Percentiles rank a stretch among this genome's conserved stretches.
Evolutionary conservation across 2,113 vertebrate genomes (phyloP).

Genomic region (Ia io): DNA sequence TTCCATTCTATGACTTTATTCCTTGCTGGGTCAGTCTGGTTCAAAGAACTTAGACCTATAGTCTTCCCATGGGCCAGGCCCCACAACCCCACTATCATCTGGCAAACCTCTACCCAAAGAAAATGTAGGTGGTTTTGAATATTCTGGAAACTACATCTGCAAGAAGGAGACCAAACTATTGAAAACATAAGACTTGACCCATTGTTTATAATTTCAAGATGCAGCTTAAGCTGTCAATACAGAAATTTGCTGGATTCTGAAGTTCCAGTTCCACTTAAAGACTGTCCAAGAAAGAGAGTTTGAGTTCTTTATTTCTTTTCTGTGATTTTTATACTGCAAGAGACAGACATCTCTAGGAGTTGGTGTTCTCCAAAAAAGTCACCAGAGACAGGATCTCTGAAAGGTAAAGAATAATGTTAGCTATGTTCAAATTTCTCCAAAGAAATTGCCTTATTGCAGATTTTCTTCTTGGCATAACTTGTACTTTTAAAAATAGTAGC

Average conservation of each 20-base stretch:
- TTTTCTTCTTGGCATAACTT: constrained; percentile 61
- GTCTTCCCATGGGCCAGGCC: neutral
- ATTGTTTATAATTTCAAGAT: constrained; percentile 26
- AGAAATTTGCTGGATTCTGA: neutral
- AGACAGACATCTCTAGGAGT: neutral
- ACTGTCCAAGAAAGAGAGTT: neutral
- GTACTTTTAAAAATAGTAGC: constrained; percentile 75
- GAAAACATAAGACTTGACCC: neutral
- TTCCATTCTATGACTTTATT: neutral
- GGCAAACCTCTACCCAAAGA: neutral
- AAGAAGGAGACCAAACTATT: neutral
- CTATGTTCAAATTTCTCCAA: constrained; percentile 44
- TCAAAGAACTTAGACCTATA: neutral
- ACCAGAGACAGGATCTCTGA: constrained; percentile 32
- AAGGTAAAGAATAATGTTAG: constrained; percentile 39
- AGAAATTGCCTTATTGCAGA: constrained; percentile 49
- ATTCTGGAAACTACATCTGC: neutral
- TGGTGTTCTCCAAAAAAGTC: constrained; percentile 38
- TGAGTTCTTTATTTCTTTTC: constrained; percentile 11
- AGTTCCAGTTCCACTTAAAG: neutral
- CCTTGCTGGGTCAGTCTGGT: neutral
- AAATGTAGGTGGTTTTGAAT: neutral
- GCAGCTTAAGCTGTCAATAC: neutral
- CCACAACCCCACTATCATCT: neutral
- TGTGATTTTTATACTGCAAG: neutral